These are phyloP conservation scores for Podarcis lilfordi DNA, from an alignment of 2,797 vertebrate species.

Conservation along the genomic window DNA sequence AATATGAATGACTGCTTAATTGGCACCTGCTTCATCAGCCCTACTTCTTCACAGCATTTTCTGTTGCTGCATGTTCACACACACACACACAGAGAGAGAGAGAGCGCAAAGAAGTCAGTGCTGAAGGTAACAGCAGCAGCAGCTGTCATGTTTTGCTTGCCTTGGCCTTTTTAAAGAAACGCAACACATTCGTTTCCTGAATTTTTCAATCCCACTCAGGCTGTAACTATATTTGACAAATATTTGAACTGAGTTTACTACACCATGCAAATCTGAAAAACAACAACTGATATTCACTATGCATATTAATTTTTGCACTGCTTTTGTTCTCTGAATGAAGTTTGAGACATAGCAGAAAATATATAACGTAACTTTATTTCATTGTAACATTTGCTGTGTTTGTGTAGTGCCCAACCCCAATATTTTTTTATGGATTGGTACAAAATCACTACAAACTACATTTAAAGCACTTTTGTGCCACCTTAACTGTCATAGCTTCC, in stretches of 20 bases:
- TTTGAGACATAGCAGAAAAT: neutral
- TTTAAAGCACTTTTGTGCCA: no score
- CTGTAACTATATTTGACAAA: neutral
- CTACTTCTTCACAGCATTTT: slow-evolving; percentile 16
- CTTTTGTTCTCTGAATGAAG: neutral
- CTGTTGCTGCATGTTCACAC: slow-evolving; percentile 45
- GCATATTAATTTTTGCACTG: neutral
- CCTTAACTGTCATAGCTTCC: no score
- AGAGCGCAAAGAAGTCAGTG: neutral
- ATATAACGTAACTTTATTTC: neutral
- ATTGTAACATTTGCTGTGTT: slow-evolving; percentile 1
- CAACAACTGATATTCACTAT: neutral
- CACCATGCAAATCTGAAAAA: slow-evolving; percentile 5
- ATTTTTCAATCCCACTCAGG: neutral
- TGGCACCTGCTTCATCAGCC: slow-evolving; percentile 35
- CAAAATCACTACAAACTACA: neutral
- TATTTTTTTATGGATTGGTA: neutral
- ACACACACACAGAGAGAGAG: neutral
- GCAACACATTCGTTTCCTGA: neutral
- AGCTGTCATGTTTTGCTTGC: neutral
- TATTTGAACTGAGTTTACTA: neutral
- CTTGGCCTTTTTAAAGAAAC: neutral
- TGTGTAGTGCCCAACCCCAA: neutral
- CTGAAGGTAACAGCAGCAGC: neutral
- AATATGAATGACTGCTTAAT: slow-evolving; percentile 44